phyloP scores from a whole-genome alignment of 2,888 invertebrate species.

The Gryllus longicercus region DNA sequence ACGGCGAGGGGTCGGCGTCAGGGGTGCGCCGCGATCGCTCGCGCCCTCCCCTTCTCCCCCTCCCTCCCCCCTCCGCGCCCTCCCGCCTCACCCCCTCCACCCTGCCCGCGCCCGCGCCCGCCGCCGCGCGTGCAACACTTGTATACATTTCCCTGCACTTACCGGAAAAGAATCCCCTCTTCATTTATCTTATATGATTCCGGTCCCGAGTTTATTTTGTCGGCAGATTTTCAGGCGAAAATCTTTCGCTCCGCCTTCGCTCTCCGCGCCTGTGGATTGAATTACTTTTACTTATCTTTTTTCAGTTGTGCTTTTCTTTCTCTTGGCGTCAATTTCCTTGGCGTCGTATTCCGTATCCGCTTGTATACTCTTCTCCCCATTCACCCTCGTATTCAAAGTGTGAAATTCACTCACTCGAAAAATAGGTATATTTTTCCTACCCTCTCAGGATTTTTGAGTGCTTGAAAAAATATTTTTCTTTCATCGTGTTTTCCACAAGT shows the following conservation, averaged over 20 bases:
- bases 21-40: conserved; percentile 18
- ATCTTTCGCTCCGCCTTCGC: conserved; percentile 7
- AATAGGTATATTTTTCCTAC: conserved; percentile 3
- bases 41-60: neutral
- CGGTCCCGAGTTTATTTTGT: conserved; percentile 5
- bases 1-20: neutral
- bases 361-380: conserved; percentile 27
- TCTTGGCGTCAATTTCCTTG: conserved; percentile 33
- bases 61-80: neutral
- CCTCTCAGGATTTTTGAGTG: conserved; percentile 17
- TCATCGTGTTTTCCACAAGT: conserved; percentile 11
- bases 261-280: neutral
- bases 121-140: neutral
- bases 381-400: conserved; percentile 26
- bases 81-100: neutral
- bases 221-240: neutral
- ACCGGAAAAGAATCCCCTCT: conserved; percentile 10
- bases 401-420: conserved; percentile 26
- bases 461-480: conserved; percentile 17
- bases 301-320: conserved; percentile 24
- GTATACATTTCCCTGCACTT: conserved; percentile 17
- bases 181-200: conserved; percentile 9
- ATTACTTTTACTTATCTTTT: conserved; percentile 11
- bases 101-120: neutral
- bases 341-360: conserved; percentile 29